Evolutionary conservation across 2,888 invertebrate genomes (phyloP).

Genomic region (Drosophila mercatorum): DNA sequence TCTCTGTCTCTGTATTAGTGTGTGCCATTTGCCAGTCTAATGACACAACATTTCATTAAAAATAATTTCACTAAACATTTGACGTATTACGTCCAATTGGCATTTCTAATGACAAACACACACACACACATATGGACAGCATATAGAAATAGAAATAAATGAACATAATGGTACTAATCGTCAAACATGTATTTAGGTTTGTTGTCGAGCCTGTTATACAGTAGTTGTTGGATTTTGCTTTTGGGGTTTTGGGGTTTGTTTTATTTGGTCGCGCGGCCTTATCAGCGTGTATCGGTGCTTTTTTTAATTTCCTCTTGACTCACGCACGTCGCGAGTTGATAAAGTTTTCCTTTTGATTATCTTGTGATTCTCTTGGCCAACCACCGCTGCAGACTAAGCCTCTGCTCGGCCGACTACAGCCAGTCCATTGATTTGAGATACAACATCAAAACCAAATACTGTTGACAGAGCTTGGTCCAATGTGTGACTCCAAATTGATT

Average conservation of each 20-base stretch:
- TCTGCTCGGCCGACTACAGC: slow-evolving; percentile 14
- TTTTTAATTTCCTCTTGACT: slow-evolving; percentile 74
- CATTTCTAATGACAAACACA: slow-evolving; percentile 70
- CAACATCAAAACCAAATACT: neutral
- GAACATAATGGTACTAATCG: slow-evolving; percentile 63
- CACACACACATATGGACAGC: slow-evolving; percentile 19
- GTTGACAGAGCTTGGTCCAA: slow-evolving; percentile 36
- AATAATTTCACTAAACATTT: slow-evolving; percentile 79
- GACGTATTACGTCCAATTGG: slow-evolving; percentile 79
- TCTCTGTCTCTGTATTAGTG: slow-evolving; percentile 9
- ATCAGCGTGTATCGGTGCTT: slow-evolving; percentile 67
- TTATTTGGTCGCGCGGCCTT: slow-evolving; percentile 40
- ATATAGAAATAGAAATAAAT: slow-evolving; percentile 39
- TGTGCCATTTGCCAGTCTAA: slow-evolving; percentile 55
- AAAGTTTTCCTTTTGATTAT: no score
- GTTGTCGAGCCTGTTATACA: slow-evolving; percentile 68
- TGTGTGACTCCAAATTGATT: slow-evolving; percentile 62
- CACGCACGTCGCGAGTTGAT: slow-evolving; percentile 3
- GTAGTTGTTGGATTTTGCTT: slow-evolving; percentile 8
- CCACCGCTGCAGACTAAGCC: slow-evolving; percentile 18
- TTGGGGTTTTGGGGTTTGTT: slow-evolving; percentile 9
- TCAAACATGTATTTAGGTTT: slow-evolving; percentile 62
- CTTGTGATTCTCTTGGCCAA: neutral
- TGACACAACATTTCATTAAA: slow-evolving; percentile 80
- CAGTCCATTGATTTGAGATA: slow-evolving; percentile 7